phyloP scores from a whole-genome alignment of 2,113 vertebrate species.

The Gopherus flavomarginatus region DNA sequence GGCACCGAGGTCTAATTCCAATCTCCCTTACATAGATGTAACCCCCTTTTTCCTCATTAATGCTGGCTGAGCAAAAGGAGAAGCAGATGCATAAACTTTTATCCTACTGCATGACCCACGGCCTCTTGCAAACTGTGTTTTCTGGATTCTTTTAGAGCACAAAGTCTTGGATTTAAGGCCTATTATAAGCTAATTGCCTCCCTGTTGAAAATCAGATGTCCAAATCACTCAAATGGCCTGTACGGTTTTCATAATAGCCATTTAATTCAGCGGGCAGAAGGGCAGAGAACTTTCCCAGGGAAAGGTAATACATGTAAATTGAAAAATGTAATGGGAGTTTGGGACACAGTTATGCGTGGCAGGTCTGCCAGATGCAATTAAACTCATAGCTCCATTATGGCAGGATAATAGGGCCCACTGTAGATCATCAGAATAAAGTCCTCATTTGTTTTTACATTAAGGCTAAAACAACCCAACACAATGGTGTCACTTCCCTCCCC shows the following conservation, averaged over 20 bases:
- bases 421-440: conserved; percentile 35
- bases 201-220: conserved; percentile 51
- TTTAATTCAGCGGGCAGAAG: conserved; percentile 57
- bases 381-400: conserved; percentile 27
- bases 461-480: not conserved
- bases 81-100: not conserved
- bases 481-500: not conserved
- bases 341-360: conserved; percentile 48
- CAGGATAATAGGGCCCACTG: conserved; percentile 10
- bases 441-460: not conserved
- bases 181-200: conserved; percentile 61
- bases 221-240: conserved; percentile 24
- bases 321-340: conserved; percentile 65
- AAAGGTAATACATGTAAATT: conserved; percentile 70
- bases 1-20: not conserved
- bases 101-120: not conserved
- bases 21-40: not conserved
- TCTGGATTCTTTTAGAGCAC: not conserved
- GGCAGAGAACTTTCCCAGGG: conserved; percentile 37
- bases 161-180: not conserved
- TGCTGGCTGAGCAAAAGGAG: not conserved
- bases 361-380: conserved; percentile 64
- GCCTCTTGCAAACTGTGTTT: conserved; percentile 14
- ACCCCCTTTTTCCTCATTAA: not conserved
- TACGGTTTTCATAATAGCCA: conserved; percentile 62